phyloP scores from a whole-genome alignment of 2,797 vertebrate genomes.

The Sebastes kiyomatsui region DNA sequence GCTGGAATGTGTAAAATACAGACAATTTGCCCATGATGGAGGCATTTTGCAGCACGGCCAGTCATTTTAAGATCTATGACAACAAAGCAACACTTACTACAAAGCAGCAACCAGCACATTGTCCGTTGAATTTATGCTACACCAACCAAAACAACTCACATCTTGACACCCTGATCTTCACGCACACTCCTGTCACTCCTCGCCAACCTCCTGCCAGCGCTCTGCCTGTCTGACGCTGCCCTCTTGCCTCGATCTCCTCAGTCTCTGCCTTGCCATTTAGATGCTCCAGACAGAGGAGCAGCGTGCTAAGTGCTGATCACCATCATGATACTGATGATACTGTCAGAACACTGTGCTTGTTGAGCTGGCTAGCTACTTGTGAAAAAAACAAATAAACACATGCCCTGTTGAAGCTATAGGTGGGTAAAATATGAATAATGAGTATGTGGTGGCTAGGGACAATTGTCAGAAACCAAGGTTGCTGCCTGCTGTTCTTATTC shows the following conservation, averaged over 20 bases:
- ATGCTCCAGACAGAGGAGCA: slow-evolving; percentile 1
- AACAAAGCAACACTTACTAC: background rate
- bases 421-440: background rate
- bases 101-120: background rate
- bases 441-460: background rate
- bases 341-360: background rate
- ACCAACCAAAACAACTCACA: background rate
- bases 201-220: background rate
- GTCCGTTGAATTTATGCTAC: background rate
- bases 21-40: background rate
- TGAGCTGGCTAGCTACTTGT: background rate
- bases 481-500: background rate
- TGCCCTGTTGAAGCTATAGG: background rate
- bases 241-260: background rate
- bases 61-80: background rate
- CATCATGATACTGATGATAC: background rate
- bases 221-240: background rate
- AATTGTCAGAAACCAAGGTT: background rate
- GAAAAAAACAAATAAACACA: background rate
- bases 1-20: background rate
- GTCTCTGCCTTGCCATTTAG: background rate
- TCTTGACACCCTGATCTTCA: background rate
- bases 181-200: background rate
- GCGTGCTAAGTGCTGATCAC: slow-evolving; percentile 3
- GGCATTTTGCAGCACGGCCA: background rate